Percentiles rank a stretch among this genome's conserved stretches.
These are phyloP conservation scores for Pholis gunnellus DNA, from an alignment of 2,113 vertebrate species.

Conservation along the genomic window DNA sequence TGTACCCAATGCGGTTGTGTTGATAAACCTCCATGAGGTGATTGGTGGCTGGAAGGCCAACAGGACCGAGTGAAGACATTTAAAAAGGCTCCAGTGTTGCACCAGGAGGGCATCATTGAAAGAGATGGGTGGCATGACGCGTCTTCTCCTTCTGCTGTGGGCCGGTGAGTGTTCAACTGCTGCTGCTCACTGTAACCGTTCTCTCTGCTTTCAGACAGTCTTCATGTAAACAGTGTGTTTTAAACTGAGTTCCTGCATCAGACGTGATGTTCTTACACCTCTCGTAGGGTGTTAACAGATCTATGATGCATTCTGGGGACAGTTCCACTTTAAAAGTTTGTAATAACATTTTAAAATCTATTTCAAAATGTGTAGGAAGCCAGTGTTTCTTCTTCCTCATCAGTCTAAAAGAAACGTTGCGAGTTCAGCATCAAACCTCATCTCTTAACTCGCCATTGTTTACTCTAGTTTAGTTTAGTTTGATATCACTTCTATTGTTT, in stretches of 20 bases:
- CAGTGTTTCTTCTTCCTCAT: too few species aligned
- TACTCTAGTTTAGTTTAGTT: too few species aligned
- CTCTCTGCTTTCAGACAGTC: not conserved
- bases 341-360: too few species aligned
- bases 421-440: too few species aligned
- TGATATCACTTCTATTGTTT: too few species aligned
- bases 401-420: too few species aligned
- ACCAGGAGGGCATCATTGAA: not conserved
- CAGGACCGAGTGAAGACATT: not conserved
- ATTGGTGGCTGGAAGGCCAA: not conserved
- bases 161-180: not conserved
- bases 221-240: not conserved
- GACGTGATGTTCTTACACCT: not conserved
- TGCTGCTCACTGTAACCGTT: not conserved
- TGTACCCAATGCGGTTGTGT: not conserved
- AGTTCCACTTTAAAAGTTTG: too few species aligned
- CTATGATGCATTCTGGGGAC: too few species aligned
- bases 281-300: not conserved
- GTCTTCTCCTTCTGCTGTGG: slow-evolving; percentile 22
- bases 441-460: too few species aligned
- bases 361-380: too few species aligned
- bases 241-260: too few species aligned
- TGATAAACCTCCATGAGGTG: not conserved
- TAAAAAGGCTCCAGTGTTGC: not conserved
- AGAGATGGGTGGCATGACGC: not conserved